These are phyloP conservation scores for Gonioctena quinquepunctata DNA, from an alignment of 1,140 invertebrate species.

Conservation along the genomic window DNA sequence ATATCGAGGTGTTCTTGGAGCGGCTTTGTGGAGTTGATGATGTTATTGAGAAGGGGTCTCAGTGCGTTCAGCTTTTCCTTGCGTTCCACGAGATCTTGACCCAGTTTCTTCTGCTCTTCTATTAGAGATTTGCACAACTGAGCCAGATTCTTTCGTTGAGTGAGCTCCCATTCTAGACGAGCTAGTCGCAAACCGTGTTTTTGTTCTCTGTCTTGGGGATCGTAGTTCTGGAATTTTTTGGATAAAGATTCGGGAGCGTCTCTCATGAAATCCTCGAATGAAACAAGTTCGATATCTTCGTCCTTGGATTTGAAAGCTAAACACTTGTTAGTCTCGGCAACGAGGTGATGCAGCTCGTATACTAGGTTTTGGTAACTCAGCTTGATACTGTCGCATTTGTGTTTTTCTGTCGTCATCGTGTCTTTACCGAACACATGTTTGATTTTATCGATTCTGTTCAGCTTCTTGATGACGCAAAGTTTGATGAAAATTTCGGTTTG, in stretches of 20 bases:
- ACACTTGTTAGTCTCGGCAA: constrained; percentile 92
- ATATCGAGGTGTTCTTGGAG: constrained; percentile 87
- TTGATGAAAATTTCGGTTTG: constrained; percentile 73
- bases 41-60: constrained; percentile 74
- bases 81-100: constrained; percentile 75
- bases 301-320: constrained; percentile 93
- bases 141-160: constrained; percentile 84
- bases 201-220: constrained; percentile 33
- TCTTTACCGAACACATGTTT: constrained; percentile 80
- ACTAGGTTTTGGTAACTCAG: constrained; percentile 92
- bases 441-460: constrained; percentile 90
- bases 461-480: constrained; percentile 82
- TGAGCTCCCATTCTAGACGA: constrained; percentile 88
- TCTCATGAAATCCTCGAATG: constrained; percentile 83
- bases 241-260: constrained; percentile 70
- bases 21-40: constrained; percentile 83
- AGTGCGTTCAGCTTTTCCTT: constrained; percentile 80
- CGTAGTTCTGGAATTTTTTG: constrained; percentile 42
- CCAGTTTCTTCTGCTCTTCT: constrained; percentile 70
- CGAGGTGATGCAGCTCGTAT: constrained; percentile 91
- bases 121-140: constrained; percentile 76
- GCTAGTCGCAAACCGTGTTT: constrained; percentile 82
- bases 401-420: constrained; percentile 76
- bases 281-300: constrained; percentile 87
- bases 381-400: constrained; percentile 86